Evolutionary conservation across 2,888 invertebrate species (phyloP), one percentile per base, ranked within the genome.

Genomic region (Sylvicola cinctus): DNA sequence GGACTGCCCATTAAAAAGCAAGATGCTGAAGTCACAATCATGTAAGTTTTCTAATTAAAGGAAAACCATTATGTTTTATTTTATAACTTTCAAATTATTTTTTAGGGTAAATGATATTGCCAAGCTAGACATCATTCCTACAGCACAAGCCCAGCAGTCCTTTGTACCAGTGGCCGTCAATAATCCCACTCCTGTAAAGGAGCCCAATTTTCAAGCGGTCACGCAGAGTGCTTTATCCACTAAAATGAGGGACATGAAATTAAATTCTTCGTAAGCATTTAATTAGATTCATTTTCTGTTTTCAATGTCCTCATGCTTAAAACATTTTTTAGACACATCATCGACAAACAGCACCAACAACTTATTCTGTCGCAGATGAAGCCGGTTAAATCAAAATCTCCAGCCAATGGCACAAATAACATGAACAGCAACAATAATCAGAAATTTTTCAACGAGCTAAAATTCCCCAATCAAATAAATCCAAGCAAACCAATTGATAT

Each of bases 121-220:
- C 41, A 71, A 78, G 42, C 61, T 88, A 45, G 70, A 72, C 52
- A 70, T 88, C 43, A 75, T 88, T 41, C 72, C 76, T 37, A 64
- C 67, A 6, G 66, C 65, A 33, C 60, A 68, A 29, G 60, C 58
- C 36, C 49, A 52, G 46, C 51, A 46, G 39, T 47, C 51, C 32
- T 43, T 49, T 34, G 44, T 45, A 16, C 48, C 52, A 23, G 51
- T 51, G 44, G 47, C 49, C 26, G 58, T 54, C 38, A 62, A 62
- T 42, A 60, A 58, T 40, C 49, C 52, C 35, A 53, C 58, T 41
- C 49, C 55, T 38, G 55, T 57, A 17, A 54, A 57, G 42, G 50
- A 52, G 43, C 49, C 55, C 25, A 51, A 56, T 43, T 42, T 42
- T 44, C 27, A 43, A 44, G 37, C 44, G 43, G 31, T 49, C n/a